These are phyloP conservation scores for Pyrgilauda ruficollis DNA, from an alignment of 2,113 vertebrate species.

Conservation along the genomic window DNA sequence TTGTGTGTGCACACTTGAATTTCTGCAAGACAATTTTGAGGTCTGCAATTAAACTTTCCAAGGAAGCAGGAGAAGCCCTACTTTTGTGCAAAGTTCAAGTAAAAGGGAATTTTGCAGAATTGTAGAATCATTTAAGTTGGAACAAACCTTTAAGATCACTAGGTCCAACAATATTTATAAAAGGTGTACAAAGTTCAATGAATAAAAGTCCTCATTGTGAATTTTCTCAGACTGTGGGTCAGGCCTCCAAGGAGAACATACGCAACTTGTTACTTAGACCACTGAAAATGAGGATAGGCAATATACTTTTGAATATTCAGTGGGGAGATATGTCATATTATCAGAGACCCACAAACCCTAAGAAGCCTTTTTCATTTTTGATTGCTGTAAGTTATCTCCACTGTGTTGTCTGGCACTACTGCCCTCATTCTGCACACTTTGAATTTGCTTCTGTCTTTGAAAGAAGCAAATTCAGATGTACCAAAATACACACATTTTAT, in stretches of 20 bases:
- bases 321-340: not conserved
- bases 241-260: not conserved
- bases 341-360: not conserved
- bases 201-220: not conserved
- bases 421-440: not conserved
- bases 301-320: not conserved
- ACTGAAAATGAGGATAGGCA: not conserved
- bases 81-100: not conserved
- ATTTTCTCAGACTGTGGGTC: not conserved
- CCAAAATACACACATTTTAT: not conserved
- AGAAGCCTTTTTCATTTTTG: not conserved
- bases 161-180: not conserved
- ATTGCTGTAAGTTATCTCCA: not conserved
- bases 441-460: not conserved
- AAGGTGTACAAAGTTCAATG: not conserved
- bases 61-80: not conserved
- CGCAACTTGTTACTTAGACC: not conserved
- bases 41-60: not conserved
- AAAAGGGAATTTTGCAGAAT: not conserved
- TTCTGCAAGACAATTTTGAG: not conserved
- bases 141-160: not conserved
- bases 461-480: not conserved
- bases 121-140: not conserved
- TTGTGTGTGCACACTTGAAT: fast-evolving
- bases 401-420: not conserved